phyloP scores from a whole-genome alignment of 2,113 vertebrate species.

The Prietella phreatophila region DNA sequence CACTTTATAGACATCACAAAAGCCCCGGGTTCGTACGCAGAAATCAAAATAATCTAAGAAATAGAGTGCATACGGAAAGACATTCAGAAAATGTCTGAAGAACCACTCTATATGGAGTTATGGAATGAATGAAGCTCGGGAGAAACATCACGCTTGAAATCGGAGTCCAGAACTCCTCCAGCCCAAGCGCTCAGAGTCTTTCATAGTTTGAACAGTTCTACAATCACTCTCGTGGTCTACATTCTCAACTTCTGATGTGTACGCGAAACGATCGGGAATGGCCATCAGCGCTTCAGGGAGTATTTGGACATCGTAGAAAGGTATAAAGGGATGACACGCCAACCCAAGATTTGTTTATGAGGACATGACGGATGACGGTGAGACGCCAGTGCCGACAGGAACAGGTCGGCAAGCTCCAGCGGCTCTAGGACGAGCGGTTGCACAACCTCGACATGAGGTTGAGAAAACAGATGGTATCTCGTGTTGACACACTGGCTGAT shows the following conservation, averaged over 20 bases:
- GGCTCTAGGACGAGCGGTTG: not conserved
- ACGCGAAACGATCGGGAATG: not conserved
- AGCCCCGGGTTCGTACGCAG: not conserved
- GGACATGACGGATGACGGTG: not conserved
- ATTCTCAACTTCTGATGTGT: not conserved
- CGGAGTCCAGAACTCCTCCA: not conserved
- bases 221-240: not conserved
- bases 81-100: not conserved
- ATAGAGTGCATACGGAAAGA: not conserved
- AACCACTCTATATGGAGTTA: not conserved
- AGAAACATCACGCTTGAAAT: not conserved
- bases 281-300: not conserved
- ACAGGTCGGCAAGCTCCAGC: conserved; percentile 1
- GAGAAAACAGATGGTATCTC: conserved; percentile 30
- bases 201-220: not conserved
- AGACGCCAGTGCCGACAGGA: not conserved
- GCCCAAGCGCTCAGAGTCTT: not conserved
- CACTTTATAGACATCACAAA: not conserved
- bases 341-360: not conserved
- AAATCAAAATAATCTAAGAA: not conserved
- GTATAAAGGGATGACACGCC: not conserved
- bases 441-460: not conserved
- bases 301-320: not conserved
- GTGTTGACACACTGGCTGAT: not conserved
- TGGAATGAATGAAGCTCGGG: not conserved